Evolutionary conservation across 2,113 vertebrate genomes (phyloP).

Genomic region (Plotosus lineatus): DNA sequence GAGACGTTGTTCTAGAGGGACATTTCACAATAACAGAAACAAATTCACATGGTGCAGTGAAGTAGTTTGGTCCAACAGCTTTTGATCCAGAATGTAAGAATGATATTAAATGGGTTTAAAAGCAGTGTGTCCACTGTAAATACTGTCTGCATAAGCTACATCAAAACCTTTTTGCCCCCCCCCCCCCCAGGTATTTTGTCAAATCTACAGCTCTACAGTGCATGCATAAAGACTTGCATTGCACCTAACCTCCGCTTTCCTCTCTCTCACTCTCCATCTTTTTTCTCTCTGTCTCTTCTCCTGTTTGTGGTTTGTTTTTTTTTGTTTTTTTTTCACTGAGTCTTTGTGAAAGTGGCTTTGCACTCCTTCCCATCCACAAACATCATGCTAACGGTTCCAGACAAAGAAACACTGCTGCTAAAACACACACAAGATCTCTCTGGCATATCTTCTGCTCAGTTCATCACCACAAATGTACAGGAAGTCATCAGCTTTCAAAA

Average conservation of each 20-base stretch:
- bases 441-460: background rate
- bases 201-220: background rate
- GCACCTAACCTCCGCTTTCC: background rate
- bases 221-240: background rate
- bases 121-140: background rate
- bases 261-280: background rate
- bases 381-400: constrained; percentile 39
- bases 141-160: background rate
- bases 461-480: constrained; percentile 48
- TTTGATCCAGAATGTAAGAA: background rate
- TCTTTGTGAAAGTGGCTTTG: constrained; percentile 53
- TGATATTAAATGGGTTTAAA: background rate
- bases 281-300: constrained; percentile 11
- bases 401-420: background rate
- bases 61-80: background rate
- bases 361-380: constrained; percentile 59
- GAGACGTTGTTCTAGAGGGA: too few relatives aligned
- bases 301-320: constrained; percentile 41
- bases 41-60: too few relatives aligned
- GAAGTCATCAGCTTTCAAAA: constrained; percentile 43
- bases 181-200: too few relatives aligned
- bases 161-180: too few relatives aligned
- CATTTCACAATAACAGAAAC: too few relatives aligned
- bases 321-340: constrained; percentile 22
- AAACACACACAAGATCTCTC: constrained; percentile 6